Evolutionary conservation across 2,888 invertebrate species (phyloP).

Genomic region (Drosophila phalerata): DNA sequence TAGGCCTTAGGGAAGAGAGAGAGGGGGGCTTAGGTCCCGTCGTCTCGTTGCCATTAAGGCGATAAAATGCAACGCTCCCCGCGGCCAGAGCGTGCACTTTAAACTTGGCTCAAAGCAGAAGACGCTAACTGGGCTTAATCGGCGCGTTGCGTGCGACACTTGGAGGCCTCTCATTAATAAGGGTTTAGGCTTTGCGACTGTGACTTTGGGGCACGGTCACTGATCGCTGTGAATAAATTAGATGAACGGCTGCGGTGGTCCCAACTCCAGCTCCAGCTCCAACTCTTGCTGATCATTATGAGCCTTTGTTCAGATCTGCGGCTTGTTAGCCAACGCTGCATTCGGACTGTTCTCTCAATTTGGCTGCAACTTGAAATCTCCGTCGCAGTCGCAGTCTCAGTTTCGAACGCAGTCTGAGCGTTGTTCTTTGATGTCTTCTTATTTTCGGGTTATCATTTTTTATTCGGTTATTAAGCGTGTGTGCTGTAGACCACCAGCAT

Average conservation of each 20-base stretch:
- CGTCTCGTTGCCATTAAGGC: conserved; percentile 72
- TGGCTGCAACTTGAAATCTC: conserved; percentile 44
- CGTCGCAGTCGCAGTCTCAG: conserved; percentile 24
- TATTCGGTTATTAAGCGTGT: conserved; percentile 77
- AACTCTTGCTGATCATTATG: conserved; percentile 65
- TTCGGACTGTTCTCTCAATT: conserved; percentile 50
- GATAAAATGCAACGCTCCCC: conserved; percentile 75
- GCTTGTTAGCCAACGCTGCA: conserved; percentile 65
- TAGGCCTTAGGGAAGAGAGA: neutral
- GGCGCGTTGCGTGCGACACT: conserved; percentile 79
- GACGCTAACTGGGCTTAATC: conserved; percentile 80
- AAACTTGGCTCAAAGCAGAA: conserved; percentile 50
- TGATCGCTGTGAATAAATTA: conserved; percentile 81
- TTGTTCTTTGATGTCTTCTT: conserved; percentile 78
- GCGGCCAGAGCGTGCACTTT: conserved; percentile 63
- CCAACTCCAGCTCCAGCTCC: conserved; percentile 2
- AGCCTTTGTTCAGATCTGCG: conserved; percentile 55
- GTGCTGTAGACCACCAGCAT: conserved; percentile 60
- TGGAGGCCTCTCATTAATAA: conserved; percentile 76
- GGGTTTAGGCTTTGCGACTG: conserved; percentile 64
- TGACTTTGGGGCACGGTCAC: conserved; percentile 40
- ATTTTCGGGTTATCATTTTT: conserved; percentile 81
- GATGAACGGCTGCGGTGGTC: conserved; percentile 70
- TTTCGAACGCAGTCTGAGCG: conserved; percentile 23
- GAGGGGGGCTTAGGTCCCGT: neutral